A percentile compares a stretch with the other conserved stretches of the same genome.
These are phyloP conservation scores for Drosophila greeni DNA, from an alignment of 2,888 invertebrate species.

Conservation along the genomic window DNA sequence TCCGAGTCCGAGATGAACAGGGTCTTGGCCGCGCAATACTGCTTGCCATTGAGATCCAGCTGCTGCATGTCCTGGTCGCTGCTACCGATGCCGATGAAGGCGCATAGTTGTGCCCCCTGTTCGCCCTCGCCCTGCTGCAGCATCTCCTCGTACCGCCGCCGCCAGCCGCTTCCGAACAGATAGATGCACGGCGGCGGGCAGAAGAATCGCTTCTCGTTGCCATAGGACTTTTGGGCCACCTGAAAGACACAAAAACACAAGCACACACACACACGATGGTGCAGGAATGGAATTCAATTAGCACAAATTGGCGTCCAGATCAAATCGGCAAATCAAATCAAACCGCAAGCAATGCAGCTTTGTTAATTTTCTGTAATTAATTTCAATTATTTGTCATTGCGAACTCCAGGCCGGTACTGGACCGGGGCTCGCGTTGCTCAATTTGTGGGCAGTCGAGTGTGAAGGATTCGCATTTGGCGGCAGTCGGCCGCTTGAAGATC, in stretches of 20 bases:
- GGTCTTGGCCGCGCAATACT: conserved; percentile 99
- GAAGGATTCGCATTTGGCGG: conserved; percentile 75
- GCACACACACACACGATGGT: not conserved
- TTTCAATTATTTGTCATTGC: conserved; percentile 73
- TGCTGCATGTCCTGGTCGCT: conserved; percentile 99
- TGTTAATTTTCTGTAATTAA: conserved; percentile 75
- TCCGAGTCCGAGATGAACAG: conserved; percentile 99
- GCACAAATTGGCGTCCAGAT: conserved; percentile 42
- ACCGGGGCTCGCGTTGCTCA: conserved; percentile 55
- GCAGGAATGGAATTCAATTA: conserved; percentile 41
- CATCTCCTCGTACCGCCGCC: conserved; percentile 95
- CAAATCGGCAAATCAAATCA: conserved; percentile 53
- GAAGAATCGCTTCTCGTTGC: conserved; percentile 99
- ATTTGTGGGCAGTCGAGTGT: conserved; percentile 77
- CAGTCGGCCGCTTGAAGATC: conserved; percentile 63
- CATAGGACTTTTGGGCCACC: conserved; percentile 99
- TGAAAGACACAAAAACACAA: conserved; percentile 44
- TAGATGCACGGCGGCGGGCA: conserved; percentile 99
- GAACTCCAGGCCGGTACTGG: conserved; percentile 45
- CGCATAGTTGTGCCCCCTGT: conserved; percentile 96
- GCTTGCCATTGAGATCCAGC: conserved; percentile 97
- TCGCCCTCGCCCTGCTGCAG: conserved; percentile 92
- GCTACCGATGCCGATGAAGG: conserved; percentile 99
- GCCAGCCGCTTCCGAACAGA: conserved; percentile 98
- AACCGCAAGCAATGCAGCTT: conserved; percentile 69